phyloP scores from a whole-genome alignment of 2,797 vertebrate species.

The Sphenodon punctatus region DNA sequence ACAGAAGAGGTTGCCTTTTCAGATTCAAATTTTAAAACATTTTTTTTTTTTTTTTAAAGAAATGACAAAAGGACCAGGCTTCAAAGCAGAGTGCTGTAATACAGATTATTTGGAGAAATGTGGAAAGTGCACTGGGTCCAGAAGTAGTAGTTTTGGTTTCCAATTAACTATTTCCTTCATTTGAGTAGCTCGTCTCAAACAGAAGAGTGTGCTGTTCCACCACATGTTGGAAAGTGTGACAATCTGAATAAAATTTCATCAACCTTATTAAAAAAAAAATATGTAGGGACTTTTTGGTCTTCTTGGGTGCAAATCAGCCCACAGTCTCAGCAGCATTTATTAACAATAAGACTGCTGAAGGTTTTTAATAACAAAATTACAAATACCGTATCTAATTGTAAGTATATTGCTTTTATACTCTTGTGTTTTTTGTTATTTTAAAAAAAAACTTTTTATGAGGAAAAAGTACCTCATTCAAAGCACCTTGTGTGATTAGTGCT shows the following conservation, averaged over 20 bases:
- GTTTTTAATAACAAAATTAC: conserved; percentile 82
- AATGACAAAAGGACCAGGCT: conserved; percentile 35
- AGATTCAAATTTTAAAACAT: background rate
- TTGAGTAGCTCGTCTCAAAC: conserved; percentile 81
- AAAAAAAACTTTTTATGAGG: conserved; percentile 74
- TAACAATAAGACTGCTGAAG: conserved; percentile 77
- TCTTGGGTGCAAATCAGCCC: conserved; percentile 75
- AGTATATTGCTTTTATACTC: conserved; percentile 79
- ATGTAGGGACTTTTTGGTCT: conserved; percentile 74
- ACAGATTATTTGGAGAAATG: conserved; percentile 41
- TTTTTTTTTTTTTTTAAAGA: background rate
- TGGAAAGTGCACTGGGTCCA: conserved; percentile 49
- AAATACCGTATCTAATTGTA: conserved; percentile 79
- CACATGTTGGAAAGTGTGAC: conserved; percentile 77
- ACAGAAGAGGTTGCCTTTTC: background rate
- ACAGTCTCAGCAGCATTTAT: conserved; percentile 76
- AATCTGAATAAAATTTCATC: conserved; percentile 78
- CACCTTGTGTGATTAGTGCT: conserved; percentile 84
- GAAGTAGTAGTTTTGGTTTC: conserved; percentile 65
- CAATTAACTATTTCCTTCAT: conserved; percentile 74
- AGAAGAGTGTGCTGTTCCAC: conserved; percentile 86
- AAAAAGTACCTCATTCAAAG: conserved; percentile 81
- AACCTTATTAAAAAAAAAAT: conserved; percentile 79
- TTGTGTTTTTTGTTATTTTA: conserved; percentile 39
- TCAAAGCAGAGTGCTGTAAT: conserved; percentile 15